phyloP scores from a whole-genome alignment of 2,797 vertebrate genomes.

The Sitta carolinensis region DNA sequence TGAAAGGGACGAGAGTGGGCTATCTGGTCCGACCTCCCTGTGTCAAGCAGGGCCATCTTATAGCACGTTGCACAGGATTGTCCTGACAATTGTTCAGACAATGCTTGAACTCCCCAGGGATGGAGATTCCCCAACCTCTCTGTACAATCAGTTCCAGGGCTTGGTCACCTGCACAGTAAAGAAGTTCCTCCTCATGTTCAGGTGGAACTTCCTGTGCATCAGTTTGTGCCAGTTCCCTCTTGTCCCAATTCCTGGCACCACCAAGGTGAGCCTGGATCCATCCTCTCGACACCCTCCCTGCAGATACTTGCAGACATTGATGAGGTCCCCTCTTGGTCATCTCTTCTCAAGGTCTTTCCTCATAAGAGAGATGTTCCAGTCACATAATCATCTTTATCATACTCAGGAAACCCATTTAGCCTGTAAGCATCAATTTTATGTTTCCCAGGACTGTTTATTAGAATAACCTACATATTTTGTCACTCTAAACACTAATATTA shows the following conservation, averaged over 20 bases:
- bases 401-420: neutral
- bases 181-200: neutral
- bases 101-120: neutral
- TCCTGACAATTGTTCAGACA: neutral
- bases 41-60: neutral
- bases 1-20: rapidly evolving
- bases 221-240: neutral
- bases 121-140: neutral
- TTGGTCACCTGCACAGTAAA: neutral
- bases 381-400: neutral
- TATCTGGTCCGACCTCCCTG: neutral
- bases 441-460: neutral
- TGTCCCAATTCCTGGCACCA: neutral
- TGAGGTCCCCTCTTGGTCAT: no score
- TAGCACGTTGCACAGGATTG: neutral
- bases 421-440: neutral
- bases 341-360: neutral
- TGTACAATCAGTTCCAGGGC: neutral
- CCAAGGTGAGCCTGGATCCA: neutral
- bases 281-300: rapidly evolving
- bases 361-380: neutral
- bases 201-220: neutral
- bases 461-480: neutral
- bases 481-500: neutral
- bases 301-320: neutral